Conservation (phyloP, 2,113 vertebrate species). For the Lampris megalopsis region DNA sequence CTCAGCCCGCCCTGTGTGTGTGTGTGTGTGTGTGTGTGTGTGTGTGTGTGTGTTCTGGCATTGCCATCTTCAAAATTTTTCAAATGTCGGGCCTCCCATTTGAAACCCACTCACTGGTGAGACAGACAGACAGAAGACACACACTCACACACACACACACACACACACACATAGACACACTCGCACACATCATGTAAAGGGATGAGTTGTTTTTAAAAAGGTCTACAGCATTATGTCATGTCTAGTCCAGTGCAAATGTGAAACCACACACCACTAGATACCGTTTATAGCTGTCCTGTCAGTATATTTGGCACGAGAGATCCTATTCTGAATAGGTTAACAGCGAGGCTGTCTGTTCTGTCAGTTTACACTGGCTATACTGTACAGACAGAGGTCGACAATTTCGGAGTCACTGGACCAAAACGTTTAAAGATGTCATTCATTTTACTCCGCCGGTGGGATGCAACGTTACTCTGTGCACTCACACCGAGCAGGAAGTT, state of each 20-base stretch:
- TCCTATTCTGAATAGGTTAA: slow-evolving; percentile 8
- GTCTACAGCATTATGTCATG: slow-evolving; percentile 75
- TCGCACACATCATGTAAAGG: slow-evolving; percentile 31
- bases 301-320: slow-evolving; percentile 53
- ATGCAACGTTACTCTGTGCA: too few species aligned
- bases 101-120: slow-evolving; percentile 57
- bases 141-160: neutral
- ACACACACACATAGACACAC: neutral
- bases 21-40: slow-evolving; percentile 27
- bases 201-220: slow-evolving; percentile 71
- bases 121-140: neutral
- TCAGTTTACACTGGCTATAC: too few species aligned
- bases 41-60: slow-evolving; percentile 1
- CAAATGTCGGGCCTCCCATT: slow-evolving; percentile 68
- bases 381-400: too few species aligned
- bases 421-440: too few species aligned
- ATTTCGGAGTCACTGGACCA: too few species aligned
- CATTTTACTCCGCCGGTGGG: too few species aligned
- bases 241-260: slow-evolving; percentile 71
- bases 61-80: slow-evolving; percentile 51
- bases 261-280: slow-evolving; percentile 68
- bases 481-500: too few species aligned
- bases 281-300: slow-evolving; percentile 72
- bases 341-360: too few species aligned
- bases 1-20: slow-evolving; percentile 35